Evolutionary conservation across 2,797 vertebrate species (phyloP), one percentile per base, ranked within the genome.

Genomic region (Tachyglossus aculeatus): DNA sequence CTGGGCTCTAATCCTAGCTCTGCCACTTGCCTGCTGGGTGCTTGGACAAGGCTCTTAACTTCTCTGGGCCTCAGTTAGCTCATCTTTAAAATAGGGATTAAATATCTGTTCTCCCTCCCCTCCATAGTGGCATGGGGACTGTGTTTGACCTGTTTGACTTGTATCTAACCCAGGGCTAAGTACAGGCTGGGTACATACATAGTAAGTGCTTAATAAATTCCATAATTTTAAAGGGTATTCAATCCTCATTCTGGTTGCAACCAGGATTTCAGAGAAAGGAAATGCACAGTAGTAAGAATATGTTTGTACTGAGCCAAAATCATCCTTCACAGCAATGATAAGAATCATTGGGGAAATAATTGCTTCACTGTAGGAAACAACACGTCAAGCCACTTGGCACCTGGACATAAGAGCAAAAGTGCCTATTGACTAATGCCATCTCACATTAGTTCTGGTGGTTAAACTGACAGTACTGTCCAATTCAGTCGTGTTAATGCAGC

Each of bases 181-280:
- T n/a, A n/a, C n/a, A n/a, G n/a, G n/a, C n/a, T n/a, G n/a, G n/a
- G n/a, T n/a, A n/a, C n/a, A n/a, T n/a, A n/a, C n/a, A n/a, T n/a
- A n/a, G n/a, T n/a, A 76, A 66, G 12, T 21, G 55, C 44, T 59
- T 78, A 53, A 63, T 18, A 18, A 73, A 82, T 51, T 3, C 22
- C 27, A 67, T 38, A 2, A 32, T 38, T 24, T 1, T 58, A 12
- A 43, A n/a, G n/a, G 33, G 15, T 5, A n/a, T 13, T 38, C 38
- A 45, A 16, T 57, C 24, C 37, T 74, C 12, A 38, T 61, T 52
- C 33, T 32, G 8, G 66, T 58, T 71, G 51, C 7, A 63, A 25
- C 19, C 25, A 60, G 19, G 15, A 44, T 22, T 36, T 61, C 53
- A 76, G n/a, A 24, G 25, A 27, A 15, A 64, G 64, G 18, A 68